Evolutionary conservation across 2,797 vertebrate genomes (phyloP).

Genomic region (Rousettus madagascariensis): DNA sequence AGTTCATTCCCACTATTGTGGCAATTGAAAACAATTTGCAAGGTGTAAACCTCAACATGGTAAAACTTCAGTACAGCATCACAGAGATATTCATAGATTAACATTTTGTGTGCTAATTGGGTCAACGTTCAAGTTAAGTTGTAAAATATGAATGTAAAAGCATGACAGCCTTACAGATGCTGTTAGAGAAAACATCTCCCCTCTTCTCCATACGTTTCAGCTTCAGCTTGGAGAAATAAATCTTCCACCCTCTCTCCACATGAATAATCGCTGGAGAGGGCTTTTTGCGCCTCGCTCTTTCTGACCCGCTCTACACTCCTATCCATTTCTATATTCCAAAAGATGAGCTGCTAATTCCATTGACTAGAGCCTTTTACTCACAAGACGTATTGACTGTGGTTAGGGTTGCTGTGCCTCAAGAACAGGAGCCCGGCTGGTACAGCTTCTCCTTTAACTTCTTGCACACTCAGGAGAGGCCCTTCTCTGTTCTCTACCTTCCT

Average conservation of each 20-base stretch:
- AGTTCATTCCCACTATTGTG: not conserved
- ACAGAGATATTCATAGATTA: conserved; percentile 20
- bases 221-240: not conserved
- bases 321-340: not conserved
- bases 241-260: not conserved
- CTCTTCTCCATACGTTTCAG: not conserved
- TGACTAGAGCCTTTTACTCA: not conserved
- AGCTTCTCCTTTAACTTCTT: not conserved
- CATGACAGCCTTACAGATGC: not conserved
- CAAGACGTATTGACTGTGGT: not conserved
- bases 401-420: not conserved
- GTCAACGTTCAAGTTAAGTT: not conserved
- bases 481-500: not conserved
- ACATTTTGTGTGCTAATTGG: not conserved
- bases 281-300: not conserved
- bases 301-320: not conserved
- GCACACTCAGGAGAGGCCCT: not conserved
- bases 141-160: not conserved
- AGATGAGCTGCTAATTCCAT: not conserved
- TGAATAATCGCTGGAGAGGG: not conserved
- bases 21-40: not conserved
- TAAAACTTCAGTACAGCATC: not conserved
- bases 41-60: not conserved
- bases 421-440: not conserved
- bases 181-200: not conserved